Evolutionary conservation across 2,113 vertebrate species (phyloP).

Genomic region (Campylorhamphus procurvoides): DNA sequence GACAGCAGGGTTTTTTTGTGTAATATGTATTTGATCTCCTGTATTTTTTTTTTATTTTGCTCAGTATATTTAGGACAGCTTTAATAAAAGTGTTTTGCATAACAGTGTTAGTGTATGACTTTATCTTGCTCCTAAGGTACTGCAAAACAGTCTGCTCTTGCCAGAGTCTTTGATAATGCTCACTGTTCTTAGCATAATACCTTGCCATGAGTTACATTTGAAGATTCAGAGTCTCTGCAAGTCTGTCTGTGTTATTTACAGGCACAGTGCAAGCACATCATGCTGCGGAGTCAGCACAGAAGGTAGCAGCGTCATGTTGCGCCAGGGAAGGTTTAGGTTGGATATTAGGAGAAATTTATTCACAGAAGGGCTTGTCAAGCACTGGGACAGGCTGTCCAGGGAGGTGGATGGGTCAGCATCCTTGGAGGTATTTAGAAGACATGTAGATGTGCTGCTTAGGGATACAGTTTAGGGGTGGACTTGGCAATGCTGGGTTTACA

Average conservation of each 20-base stretch:
- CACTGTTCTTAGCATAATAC: neutral
- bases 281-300: neutral
- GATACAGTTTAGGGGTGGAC: neutral
- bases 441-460: neutral
- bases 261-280: rapidly evolving
- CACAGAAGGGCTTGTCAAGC: neutral
- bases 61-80: neutral
- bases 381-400: neutral
- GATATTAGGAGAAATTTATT: neutral
- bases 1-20: neutral
- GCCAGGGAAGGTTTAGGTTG: neutral
- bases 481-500: neutral
- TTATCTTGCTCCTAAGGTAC: neutral
- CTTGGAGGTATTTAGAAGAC: neutral
- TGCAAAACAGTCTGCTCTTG: neutral
- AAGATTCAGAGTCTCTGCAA: neutral
- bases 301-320: neutral
- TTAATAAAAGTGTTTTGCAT: neutral
- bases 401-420: neutral
- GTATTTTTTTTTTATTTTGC: neutral
- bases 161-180: rapidly evolving
- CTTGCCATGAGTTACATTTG: neutral
- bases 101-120: neutral
- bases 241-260: neutral
- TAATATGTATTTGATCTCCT: neutral